Evolutionary conservation across 2,113 vertebrate genomes (phyloP), one percentile per base, ranked within the genome.

Genomic region (Calypte anna): DNA sequence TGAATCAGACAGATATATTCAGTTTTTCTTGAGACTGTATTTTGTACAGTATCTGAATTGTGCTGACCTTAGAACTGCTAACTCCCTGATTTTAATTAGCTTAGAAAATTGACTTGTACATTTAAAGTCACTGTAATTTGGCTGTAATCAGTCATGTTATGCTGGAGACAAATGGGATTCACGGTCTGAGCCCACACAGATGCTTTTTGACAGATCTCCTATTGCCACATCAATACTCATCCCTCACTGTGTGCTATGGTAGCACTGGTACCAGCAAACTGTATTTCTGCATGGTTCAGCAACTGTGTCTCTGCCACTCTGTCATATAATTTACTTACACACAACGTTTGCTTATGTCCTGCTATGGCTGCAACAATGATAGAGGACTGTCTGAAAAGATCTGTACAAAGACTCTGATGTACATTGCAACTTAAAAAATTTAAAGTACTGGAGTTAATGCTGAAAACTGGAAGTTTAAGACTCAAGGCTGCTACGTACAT

Each of bases 181-280:
- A 14, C 15, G 50, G 63, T 14, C 67, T 76, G 63, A 17, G 9
- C 20, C 61, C 76, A 75, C 75, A 50, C 85, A 95, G 93, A 96
- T 94, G 58, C 72, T 88, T 93, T 95, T 43, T 96, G 95, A 95
- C 91, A 95, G 90, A 43, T 95, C 73, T 90, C 38, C 84, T 94
- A 63, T 78, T 90, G 93, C 90, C n/a, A 63, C 82, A 83, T 92
- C 90, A 75, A 82, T 95, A 75, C 14, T 4, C 73, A 88, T 92
- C 82, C 61, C 30, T 87, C 18, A 13, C 63, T 55, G 20, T 68
- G 43, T 70, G 19, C 68, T 78, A 2, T 24, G 44, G 64, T 63
- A 64, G 62, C 18, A 44, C 48, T 81, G 67, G 43, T 70, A 77
- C 51, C 57, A 81, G 68, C 61, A 67, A 86, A 40, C 54, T 69